Percentiles rank a stretch among this genome's conserved stretches.
phyloP scores from a whole-genome alignment of 2,113 vertebrate species.

The Corythornis vintsioides region DNA sequence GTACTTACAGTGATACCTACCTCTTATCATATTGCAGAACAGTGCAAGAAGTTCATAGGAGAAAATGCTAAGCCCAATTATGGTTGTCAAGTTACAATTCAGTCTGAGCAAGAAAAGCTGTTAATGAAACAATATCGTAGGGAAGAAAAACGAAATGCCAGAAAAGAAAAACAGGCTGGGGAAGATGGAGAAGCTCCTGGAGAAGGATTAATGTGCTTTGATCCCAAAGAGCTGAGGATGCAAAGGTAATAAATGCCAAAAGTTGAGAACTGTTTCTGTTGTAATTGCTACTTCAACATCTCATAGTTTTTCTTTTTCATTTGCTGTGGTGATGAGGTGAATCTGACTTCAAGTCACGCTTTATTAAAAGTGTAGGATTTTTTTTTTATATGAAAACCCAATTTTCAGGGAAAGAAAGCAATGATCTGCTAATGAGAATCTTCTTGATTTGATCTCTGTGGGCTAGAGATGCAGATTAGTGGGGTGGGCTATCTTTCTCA shows the following conservation, averaged over 20 bases:
- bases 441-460: slow-evolving; percentile 68
- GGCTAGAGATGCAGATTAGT: slow-evolving; percentile 76
- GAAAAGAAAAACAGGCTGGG: slow-evolving; percentile 82
- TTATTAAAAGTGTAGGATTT: slow-evolving; percentile 48
- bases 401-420: slow-evolving; percentile 75
- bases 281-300: slow-evolving; percentile 48
- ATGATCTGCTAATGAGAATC: slow-evolving; percentile 84
- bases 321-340: slow-evolving; percentile 42
- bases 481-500: slow-evolving; percentile 69
- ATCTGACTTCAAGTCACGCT: slow-evolving; percentile 60
- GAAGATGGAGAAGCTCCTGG: slow-evolving; percentile 83
- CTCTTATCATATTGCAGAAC: slow-evolving; percentile 67
- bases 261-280: slow-evolving; percentile 45
- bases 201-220: slow-evolving; percentile 82
- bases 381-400: slow-evolving; percentile 71
- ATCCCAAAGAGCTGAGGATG: slow-evolving; percentile 89
- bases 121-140: slow-evolving; percentile 91
- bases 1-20: not conserved
- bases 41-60: slow-evolving; percentile 75
- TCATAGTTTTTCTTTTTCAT: not conserved
- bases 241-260: slow-evolving; percentile 84
- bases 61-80: slow-evolving; percentile 86
- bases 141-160: slow-evolving; percentile 91
- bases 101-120: slow-evolving; percentile 93
- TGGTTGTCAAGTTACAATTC: slow-evolving; percentile 95